Evolutionary conservation across 2,888 invertebrate species (phyloP), one percentile per base, ranked within the genome.

Genomic region (Helobdella robusta): DNA sequence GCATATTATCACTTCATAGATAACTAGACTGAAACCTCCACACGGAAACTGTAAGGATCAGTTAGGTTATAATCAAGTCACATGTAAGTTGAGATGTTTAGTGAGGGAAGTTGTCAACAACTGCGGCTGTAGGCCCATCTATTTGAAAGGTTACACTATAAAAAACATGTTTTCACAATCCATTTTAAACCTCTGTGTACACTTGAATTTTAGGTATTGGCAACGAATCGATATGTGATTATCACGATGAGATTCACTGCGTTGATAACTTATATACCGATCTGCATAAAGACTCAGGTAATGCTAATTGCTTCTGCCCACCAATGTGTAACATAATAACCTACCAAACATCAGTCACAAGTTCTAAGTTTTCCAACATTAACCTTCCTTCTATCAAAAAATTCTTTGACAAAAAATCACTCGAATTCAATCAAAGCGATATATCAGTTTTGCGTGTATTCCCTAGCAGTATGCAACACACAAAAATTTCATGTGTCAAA

Each of bases 1-100:
- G n/a, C n/a, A n/a, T n/a, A n/a, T n/a, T n/a, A n/a, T n/a, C n/a
- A n/a, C n/a, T n/a, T n/a, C n/a, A n/a, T 30, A 32, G 56, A 20
- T 25, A n/a, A 54, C 3, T 4, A 54, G 50, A 20, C 62, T 32
- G 4, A 46, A 62, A 30, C 34, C 25, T 50, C 62, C 62, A 20
- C 50, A 62, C 23, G 62, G 62, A 25, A 18, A 15, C 30, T 62
- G 62, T 32, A 62, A 25, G 32, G 62, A 62, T 34, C 50, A 46
- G 4, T 6, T 18, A 3, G 46, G 48, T n/a, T 62, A 62, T 25
- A 23, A 62, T 20, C 46, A n/a, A n/a, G 62, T 50, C n/a, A 48
- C n/a, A 28, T 62, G 62, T 35, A 20, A 23, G 50, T 20, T 48
- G 50, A 35, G 30, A 32, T 62, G 62, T 50, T n/a, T 6, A 18